phyloP scores from a whole-genome alignment of 2,113 vertebrate species.

The Picathartes gymnocephalus region DNA sequence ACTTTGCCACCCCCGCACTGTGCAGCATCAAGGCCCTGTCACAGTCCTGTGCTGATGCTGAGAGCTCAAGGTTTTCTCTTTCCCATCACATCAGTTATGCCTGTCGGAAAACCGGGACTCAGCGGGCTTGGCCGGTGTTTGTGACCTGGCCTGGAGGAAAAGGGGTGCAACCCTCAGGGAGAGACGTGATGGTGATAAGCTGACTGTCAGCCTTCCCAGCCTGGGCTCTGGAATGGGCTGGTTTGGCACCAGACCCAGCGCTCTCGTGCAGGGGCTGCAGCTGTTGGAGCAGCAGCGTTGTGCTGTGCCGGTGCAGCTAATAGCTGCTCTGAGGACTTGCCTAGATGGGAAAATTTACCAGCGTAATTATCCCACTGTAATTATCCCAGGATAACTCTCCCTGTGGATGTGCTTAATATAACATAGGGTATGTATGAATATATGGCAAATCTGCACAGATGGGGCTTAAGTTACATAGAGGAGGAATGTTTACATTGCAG shows the following conservation, averaged over 20 bases:
- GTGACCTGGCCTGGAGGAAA: neutral
- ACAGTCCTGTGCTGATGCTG: neutral
- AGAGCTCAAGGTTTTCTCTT: neutral
- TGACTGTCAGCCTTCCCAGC: neutral
- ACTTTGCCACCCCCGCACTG: fast-evolving
- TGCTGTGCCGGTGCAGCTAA: neutral
- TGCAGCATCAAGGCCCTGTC: neutral
- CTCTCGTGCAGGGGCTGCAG: neutral
- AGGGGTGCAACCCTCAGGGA: neutral
- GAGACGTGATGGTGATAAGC: neutral
- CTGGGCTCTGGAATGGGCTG: neutral
- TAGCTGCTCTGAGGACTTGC: neutral
- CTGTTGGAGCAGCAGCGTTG: neutral
- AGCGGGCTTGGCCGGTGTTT: fast-evolving
- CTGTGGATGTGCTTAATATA: neutral
- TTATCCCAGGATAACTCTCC: slow-evolving; percentile 24
- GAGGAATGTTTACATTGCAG: slow-evolving; percentile 1
- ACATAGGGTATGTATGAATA: neutral
- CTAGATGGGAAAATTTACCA: neutral
- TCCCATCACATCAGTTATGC: neutral
- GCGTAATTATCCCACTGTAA: neutral
- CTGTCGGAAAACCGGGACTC: neutral
- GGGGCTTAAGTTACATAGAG: neutral
- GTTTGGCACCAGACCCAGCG: neutral
- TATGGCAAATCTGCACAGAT: neutral